Base-by-base conservation (phyloP, 2,113 vertebrate species). In the Phyllostomus discolor region DNA sequence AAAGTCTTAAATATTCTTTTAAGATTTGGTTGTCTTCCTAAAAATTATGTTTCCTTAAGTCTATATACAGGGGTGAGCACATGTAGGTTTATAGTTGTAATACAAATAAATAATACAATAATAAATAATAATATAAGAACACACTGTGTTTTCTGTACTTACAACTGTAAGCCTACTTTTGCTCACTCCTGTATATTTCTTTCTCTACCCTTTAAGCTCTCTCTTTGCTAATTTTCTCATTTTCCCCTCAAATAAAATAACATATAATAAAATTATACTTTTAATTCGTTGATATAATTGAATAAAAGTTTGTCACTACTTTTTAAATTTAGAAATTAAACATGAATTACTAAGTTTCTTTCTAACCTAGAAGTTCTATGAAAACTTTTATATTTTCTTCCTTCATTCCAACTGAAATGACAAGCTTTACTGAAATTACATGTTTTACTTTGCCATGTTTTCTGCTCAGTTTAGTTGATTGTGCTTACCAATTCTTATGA, bases 321-420 rank as follows among this genome's bases (percentile, higher is more conserved):
- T 94, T 90, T 95, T 66, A 81, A 52, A 66, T 66, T 86, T 81
- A 54, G 84, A 94, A 88, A 64, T 86, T 16, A 85, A 94, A 90
- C 31, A 26, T 46, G 48, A 48, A 69, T 83, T 82, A 80, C 20
- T 38, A 69, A 84, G 1, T 20, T 96, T 95, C 38, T 94, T 72
- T 84, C 57, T 70, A 72, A 82, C 20, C 5, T 93, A 90, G 76
- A 92, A 92, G 11, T 92, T 95, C 62, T 88, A 35, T 70, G 35
- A 76, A 93, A 91, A 86, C 17, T 72, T 86, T 64, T 46, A 41
- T 64, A 46, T 52, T 88, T 96, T 73, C 66, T 91, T 66, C 38
- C 19, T 93, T 50, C n/a, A 91, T 43, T 43, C 43, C 43, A 88
- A 79, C 35, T 62, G 31, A 97, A 95, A 73, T 50, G 22, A 86